Conservation (phyloP, 1,140 invertebrate genomes). For the Neodiprion lecontei region DNA sequence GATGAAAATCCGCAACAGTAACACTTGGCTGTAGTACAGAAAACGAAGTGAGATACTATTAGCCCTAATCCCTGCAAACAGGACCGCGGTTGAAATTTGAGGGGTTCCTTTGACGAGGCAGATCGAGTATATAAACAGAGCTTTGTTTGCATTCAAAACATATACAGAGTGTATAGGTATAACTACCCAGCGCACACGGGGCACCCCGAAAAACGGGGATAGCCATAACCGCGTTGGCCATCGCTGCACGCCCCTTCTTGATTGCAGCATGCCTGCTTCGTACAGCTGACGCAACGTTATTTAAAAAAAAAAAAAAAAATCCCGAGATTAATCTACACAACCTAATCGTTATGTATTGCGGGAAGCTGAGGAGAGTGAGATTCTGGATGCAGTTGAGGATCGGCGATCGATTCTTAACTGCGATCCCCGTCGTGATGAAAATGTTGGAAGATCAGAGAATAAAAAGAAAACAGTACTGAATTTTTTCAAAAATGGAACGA, state of each 20-base stretch:
- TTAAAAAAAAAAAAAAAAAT: too few species aligned
- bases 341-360: too few species aligned
- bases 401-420: too few species aligned
- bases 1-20: neutral
- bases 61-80: constrained; percentile 3
- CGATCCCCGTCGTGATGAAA: too few species aligned
- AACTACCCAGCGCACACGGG: neutral
- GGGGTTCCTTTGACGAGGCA: constrained; percentile 5
- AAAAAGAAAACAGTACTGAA: too few species aligned
- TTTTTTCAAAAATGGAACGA: too few species aligned
- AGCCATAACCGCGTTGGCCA: neutral
- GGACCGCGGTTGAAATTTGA: constrained; percentile 2
- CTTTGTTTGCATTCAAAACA: constrained; percentile 3
- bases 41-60: constrained; percentile 7
- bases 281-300: too few species aligned
- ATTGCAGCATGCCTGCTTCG: too few species aligned
- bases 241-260: neutral
- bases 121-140: neutral
- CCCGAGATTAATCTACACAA: too few species aligned
- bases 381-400: too few species aligned
- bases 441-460: too few species aligned
- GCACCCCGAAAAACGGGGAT: neutral
- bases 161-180: neutral
- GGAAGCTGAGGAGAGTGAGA: too few species aligned
- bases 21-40: neutral